Evolutionary conservation across 2,797 vertebrate species (phyloP).

Genomic region (Trachops cirrhosus): DNA sequence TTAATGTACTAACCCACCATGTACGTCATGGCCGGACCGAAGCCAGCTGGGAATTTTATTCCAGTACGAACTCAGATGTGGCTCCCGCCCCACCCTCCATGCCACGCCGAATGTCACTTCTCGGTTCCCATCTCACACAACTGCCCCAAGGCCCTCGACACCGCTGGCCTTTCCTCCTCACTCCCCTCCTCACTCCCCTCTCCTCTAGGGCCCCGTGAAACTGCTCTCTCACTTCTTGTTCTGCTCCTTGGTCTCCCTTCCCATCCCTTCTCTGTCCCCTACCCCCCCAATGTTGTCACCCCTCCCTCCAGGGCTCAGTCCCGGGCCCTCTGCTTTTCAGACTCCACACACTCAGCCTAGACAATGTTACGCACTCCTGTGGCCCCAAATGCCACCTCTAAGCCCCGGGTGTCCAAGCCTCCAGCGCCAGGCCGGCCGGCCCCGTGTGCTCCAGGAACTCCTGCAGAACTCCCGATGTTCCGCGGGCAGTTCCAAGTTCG

Average conservation of each 20-base stretch:
- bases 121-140: accelerated
- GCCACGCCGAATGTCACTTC: accelerated
- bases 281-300: no score
- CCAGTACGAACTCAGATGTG: neutral
- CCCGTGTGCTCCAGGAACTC: neutral
- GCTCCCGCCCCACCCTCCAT: neutral
- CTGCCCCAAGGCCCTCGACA: neutral
- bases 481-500: neutral
- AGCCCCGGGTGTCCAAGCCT: no score
- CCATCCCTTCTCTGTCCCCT: neutral
- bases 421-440: neutral
- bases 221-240: neutral
- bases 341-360: neutral
- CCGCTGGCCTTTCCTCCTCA: neutral
- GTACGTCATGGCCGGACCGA: neutral
- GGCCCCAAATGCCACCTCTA: neutral
- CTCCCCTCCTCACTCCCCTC: neutral
- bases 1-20: neutral
- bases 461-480: neutral
- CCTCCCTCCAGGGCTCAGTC: neutral
- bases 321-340: neutral
- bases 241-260: neutral
- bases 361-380: neutral
- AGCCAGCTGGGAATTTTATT: neutral
- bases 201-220: neutral